Conservation (phyloP, 1,140 invertebrate genomes). For the Asobara japonica region DNA sequence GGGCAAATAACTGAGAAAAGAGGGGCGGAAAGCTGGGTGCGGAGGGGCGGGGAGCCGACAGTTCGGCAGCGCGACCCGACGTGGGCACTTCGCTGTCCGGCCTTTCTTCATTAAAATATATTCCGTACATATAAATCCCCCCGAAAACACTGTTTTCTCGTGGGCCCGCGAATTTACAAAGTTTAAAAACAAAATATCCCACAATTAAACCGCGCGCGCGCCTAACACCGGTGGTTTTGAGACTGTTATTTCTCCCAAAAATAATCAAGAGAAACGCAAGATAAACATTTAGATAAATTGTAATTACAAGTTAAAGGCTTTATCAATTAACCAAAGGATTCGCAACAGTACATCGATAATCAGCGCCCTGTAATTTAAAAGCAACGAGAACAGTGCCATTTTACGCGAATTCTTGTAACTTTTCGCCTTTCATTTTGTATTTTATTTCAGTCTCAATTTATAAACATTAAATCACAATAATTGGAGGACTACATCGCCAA, state of each 20-base stretch:
- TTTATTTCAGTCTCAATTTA: not conserved
- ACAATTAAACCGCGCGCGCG: slow-evolving; percentile 24
- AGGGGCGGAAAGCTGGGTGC: slow-evolving; percentile 45
- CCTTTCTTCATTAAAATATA: slow-evolving; percentile 67
- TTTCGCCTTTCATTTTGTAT: not conserved
- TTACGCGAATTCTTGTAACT: not conserved
- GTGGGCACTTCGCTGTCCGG: slow-evolving; percentile 67
- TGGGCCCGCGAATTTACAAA: slow-evolving; percentile 22
- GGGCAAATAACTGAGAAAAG: slow-evolving; percentile 34
- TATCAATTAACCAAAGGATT: not conserved
- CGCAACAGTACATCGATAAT: not conserved
- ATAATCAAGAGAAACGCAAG: not conserved
- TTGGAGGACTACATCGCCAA: slow-evolving; percentile 4
- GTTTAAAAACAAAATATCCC: no score
- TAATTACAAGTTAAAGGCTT: not conserved
- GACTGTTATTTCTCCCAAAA: not conserved
- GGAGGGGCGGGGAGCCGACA: slow-evolving; percentile 64
- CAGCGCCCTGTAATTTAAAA: not conserved
- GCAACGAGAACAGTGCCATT: slow-evolving; percentile 12
- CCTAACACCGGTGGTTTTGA: slow-evolving; percentile 17
- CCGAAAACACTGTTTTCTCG: slow-evolving; percentile 36
- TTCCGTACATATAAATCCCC: slow-evolving; percentile 49
- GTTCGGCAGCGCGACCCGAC: slow-evolving; percentile 67
- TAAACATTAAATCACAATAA: not conserved
- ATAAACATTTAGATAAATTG: slow-evolving; percentile 4